These are phyloP conservation scores for Cercopithecus hamlyni DNA, from an alignment of 2,797 vertebrate species.

Conservation along the genomic window DNA sequence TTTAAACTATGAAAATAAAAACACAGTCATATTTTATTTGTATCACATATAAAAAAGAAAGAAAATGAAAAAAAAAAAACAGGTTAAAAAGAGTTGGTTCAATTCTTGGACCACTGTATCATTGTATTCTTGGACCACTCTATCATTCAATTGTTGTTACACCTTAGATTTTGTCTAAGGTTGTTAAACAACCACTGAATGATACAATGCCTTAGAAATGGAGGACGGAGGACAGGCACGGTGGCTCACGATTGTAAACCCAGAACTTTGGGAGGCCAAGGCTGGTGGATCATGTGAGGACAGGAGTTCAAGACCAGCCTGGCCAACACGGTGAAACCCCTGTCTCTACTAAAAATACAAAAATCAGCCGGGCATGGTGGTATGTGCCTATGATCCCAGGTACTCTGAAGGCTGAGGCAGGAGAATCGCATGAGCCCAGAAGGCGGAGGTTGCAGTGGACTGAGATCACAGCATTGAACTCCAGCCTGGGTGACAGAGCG, in stretches of 20 bases:
- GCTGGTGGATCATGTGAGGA: background rate
- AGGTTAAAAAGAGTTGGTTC: background rate
- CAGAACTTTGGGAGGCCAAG: no score
- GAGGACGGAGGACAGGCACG: accelerated
- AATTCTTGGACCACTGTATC: background rate
- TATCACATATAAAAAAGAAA: background rate
- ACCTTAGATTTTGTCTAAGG: background rate
- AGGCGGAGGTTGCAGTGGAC: background rate
- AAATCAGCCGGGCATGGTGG: no score
- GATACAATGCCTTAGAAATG: background rate
- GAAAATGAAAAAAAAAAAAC: background rate
- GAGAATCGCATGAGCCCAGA: background rate
- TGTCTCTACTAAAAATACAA: background rate
- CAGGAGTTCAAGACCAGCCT: background rate
- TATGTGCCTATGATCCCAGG: background rate
- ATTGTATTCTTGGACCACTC: background rate
- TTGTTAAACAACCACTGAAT: accelerated
- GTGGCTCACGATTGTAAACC: background rate
- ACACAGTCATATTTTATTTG: slow-evolving; percentile 20
- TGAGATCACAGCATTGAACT: no score
- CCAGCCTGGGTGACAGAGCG: no score
- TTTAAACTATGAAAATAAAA: slow-evolving; percentile 8
- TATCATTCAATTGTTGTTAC: background rate
- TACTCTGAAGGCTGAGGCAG: background rate
- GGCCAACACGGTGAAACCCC: background rate